Evolutionary conservation across 2,113 vertebrate genomes (phyloP).

Genomic region (Sula dactylatra): DNA sequence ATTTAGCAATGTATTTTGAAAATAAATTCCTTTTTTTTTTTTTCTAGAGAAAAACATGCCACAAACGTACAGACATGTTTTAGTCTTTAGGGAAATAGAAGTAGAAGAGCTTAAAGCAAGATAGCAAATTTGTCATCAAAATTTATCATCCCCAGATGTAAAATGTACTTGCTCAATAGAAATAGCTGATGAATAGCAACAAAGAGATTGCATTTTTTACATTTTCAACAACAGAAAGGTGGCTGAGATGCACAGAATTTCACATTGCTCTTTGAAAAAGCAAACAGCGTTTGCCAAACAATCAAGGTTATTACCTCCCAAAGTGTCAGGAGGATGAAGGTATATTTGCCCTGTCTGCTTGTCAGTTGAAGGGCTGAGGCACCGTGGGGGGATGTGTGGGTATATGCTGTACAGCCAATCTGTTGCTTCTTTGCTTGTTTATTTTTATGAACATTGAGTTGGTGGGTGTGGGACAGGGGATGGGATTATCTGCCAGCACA

Average conservation of each 20-base stretch:
- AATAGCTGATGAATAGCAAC: not conserved
- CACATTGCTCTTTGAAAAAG: not conserved
- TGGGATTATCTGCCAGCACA: not conserved
- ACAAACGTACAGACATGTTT: not conserved
- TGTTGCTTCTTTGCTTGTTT: not conserved
- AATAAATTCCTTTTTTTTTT: not conserved
- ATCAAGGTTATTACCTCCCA: rapidly evolving
- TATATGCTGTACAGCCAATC: not conserved
- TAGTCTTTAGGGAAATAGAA: not conserved
- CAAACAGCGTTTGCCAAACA: not conserved
- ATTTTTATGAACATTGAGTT: not conserved
- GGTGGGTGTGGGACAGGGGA: not conserved
- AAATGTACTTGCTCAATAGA: not conserved
- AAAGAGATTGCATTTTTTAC: not conserved
- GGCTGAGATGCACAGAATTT: not conserved
- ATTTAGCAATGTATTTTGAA: not conserved
- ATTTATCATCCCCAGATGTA: not conserved
- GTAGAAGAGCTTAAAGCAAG: not conserved
- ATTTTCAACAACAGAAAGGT: no score
- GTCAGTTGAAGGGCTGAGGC: not conserved
- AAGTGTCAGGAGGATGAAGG: not conserved
- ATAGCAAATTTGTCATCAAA: not conserved
- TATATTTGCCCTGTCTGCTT: not conserved
- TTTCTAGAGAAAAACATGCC: not conserved
- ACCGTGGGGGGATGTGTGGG: rapidly evolving